Evolutionary conservation across 2,797 vertebrate species (phyloP).

Genomic region (Platyrinchus mystaceus): DNA sequence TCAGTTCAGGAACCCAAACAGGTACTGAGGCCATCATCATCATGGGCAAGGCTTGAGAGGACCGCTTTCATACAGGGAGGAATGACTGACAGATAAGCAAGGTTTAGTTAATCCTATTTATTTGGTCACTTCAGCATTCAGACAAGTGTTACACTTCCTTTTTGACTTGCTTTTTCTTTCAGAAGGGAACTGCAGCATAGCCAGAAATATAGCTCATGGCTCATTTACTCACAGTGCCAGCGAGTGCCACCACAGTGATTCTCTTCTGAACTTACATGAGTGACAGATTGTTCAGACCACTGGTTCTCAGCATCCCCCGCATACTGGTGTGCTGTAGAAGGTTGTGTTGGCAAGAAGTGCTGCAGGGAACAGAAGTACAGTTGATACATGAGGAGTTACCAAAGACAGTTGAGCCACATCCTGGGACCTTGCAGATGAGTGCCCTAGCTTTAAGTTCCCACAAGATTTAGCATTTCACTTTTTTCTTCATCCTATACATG

Average conservation of each 20-base stretch:
- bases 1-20: not conserved
- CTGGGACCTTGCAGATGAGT: not conserved
- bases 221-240: slow-evolving; percentile 29
- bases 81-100: slow-evolving; percentile 15
- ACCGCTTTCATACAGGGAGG: not conserved
- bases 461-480: not conserved
- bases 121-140: slow-evolving; percentile 23
- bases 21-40: not conserved
- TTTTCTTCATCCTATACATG: not conserved
- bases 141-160: not conserved
- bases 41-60: not conserved
- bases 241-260: not conserved
- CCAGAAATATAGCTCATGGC: slow-evolving; percentile 1
- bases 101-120: slow-evolving; percentile 11
- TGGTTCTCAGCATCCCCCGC: slow-evolving; percentile 20
- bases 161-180: slow-evolving; percentile 6
- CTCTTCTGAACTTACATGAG: slow-evolving; percentile 27
- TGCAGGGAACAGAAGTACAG: not conserved
- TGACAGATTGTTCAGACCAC: slow-evolving; percentile 41
- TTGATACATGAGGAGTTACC: not conserved
- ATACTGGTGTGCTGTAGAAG: not conserved
- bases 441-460: not conserved
- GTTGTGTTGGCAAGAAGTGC: not conserved
- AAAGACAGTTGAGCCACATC: not conserved
- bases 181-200: slow-evolving; percentile 4